Conservation (phyloP, 2,888 invertebrate genomes). For the Andrena hattorfiana region DNA sequence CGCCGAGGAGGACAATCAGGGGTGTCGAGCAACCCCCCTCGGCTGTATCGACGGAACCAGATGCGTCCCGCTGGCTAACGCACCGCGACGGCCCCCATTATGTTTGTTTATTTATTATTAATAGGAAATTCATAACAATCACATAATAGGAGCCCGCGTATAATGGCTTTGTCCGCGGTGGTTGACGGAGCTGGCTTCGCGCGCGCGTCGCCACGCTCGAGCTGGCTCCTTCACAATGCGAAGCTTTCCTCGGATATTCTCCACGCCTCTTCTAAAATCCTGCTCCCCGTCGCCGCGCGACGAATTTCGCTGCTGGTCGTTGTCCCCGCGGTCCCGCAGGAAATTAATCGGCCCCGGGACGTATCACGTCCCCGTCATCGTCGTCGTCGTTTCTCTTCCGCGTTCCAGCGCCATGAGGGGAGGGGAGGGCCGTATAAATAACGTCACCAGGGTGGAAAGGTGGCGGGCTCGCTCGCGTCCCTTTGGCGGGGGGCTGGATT, state of each 20-base stretch:
- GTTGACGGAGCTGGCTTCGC: constrained; percentile 53
- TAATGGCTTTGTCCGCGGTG: constrained; percentile 64
- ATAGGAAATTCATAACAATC: constrained; percentile 85
- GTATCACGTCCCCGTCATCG: constrained; percentile 36
- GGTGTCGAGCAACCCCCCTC: constrained; percentile 48
- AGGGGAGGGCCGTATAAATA: constrained; percentile 22
- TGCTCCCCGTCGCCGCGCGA: constrained; percentile 16
- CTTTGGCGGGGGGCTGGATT: not conserved
- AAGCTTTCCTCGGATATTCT: constrained; percentile 75
- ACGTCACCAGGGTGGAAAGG: constrained; percentile 35
- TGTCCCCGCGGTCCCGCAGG: constrained; percentile 32
- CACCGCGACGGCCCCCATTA: constrained; percentile 82
- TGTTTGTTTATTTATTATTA: constrained; percentile 85
- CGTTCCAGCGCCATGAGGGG: not conserved
- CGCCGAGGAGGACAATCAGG: constrained; percentile 23
- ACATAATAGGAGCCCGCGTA: constrained; percentile 78
- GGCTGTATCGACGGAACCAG: constrained; percentile 74
- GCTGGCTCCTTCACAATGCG: constrained; percentile 64
- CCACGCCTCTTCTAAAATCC: constrained; percentile 74
- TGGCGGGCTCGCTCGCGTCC: constrained; percentile 27
- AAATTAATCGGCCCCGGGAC: constrained; percentile 49
- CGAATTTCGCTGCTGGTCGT: constrained; percentile 38
- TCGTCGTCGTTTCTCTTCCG: constrained; percentile 22
- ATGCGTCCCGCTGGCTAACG: constrained; percentile 81
- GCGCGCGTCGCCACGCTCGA: constrained; percentile 78